Conservation (phyloP, 2,888 invertebrate genomes). For the Diaperis boleti region DNA sequence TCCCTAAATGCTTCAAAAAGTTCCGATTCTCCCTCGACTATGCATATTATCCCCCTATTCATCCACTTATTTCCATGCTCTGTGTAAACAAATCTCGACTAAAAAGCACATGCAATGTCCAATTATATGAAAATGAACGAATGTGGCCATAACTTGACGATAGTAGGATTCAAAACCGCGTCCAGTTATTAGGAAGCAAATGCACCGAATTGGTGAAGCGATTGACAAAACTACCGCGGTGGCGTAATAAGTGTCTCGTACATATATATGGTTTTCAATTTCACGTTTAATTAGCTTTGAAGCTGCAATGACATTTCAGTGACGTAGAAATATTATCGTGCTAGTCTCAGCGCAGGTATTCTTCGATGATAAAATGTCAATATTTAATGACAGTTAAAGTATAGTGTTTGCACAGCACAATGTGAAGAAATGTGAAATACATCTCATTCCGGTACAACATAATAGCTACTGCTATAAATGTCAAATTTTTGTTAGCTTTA, state of each 20-base stretch:
- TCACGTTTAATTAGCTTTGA: background rate
- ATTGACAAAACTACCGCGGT: background rate
- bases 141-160: no score
- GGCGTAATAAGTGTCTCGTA: no score
- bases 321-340: constrained; percentile 9
- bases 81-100: no score
- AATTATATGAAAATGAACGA: no score
- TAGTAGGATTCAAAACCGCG: no score
- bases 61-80: no score
- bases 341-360: background rate
- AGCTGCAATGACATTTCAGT: background rate
- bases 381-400: constrained; percentile 31
- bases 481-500: constrained; percentile 21
- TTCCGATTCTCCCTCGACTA: no score
- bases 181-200: background rate
- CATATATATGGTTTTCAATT: background rate
- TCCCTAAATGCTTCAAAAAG: no score
- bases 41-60: no score
- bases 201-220: background rate
- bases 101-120: no score
- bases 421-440: constrained; percentile 17
- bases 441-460: constrained; percentile 26
- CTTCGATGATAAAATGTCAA: constrained; percentile 24
- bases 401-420: constrained; percentile 19
- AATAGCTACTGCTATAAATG: constrained; percentile 26